phyloP scores from a whole-genome alignment of 1,140 invertebrate species.

The Drosophila neocordata region DNA sequence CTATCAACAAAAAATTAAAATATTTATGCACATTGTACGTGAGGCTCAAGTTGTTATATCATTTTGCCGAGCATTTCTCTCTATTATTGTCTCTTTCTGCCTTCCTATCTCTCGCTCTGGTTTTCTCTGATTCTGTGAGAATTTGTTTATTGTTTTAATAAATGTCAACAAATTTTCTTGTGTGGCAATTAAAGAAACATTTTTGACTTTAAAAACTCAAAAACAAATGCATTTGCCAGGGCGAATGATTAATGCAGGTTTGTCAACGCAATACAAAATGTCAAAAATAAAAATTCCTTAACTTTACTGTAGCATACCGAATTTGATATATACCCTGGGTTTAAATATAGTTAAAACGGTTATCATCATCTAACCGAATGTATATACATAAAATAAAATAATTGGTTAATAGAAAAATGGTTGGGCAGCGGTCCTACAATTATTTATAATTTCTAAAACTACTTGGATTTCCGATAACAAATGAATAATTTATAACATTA shows the following conservation, averaged over 20 bases:
- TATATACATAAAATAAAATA: too few species aligned
- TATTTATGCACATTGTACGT: conserved; percentile 71
- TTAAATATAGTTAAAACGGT: too few species aligned
- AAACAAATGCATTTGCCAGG: conserved; percentile 32
- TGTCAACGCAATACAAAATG: conserved; percentile 49
- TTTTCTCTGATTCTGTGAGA: conserved; percentile 3
- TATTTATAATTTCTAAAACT: too few species aligned
- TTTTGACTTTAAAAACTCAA: conserved; percentile 10
- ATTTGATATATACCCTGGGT: neutral
- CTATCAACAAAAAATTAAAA: conserved; percentile 78
- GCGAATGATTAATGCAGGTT: conserved; percentile 65
- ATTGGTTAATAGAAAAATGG: too few species aligned
- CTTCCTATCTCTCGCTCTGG: neutral
- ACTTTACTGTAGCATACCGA: conserved; percentile 33
- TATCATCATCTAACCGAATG: too few species aligned
- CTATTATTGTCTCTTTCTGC: neutral
- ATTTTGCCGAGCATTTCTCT: neutral
- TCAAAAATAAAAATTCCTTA: conserved; percentile 20
- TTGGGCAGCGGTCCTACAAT: too few species aligned
- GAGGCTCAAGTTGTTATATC: conserved; percentile 52
- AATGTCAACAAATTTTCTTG: conserved; percentile 64
- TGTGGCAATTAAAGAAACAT: conserved; percentile 64
- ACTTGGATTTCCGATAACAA: too few species aligned
- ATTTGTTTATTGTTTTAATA: conserved; percentile 81
- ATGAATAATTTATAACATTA: too few species aligned